These are phyloP conservation scores for Cryptoprocta ferox DNA, from an alignment of 2,797 vertebrate genomes.

Conservation along the genomic window DNA sequence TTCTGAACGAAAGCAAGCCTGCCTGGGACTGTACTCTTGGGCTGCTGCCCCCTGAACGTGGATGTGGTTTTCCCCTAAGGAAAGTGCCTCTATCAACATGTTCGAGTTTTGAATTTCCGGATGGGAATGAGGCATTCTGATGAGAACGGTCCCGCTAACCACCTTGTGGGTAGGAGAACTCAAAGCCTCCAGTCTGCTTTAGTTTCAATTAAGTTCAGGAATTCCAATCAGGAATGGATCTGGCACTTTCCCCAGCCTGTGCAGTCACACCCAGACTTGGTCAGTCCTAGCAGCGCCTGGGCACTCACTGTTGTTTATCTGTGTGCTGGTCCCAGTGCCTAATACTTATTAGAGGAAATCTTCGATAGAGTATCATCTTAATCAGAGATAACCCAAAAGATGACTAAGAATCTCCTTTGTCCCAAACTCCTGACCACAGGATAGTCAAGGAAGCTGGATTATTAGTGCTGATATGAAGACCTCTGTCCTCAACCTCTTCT, in stretches of 20 bases:
- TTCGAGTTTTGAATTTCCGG: background rate
- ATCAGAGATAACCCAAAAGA: slow-evolving; percentile 1
- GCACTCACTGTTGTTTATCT: background rate
- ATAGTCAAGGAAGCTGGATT: background rate
- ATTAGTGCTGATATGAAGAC: background rate
- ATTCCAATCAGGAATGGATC: background rate
- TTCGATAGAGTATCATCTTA: background rate
- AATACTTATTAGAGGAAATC: background rate
- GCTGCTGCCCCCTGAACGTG: background rate
- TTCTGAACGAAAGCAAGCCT: background rate
- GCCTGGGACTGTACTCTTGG: background rate
- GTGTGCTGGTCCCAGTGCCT: background rate
- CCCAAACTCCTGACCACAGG: background rate
- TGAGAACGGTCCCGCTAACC: background rate
- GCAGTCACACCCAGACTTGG: background rate
- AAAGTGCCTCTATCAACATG: background rate
- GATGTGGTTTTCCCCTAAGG: background rate
- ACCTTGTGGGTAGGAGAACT: background rate
- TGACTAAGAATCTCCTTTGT: background rate
- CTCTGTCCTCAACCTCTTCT: background rate
- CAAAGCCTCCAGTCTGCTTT: background rate
- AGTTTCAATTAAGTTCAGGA: background rate
- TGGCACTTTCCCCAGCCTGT: background rate
- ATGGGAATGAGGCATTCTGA: background rate
- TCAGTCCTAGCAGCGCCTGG: background rate